These are phyloP conservation scores for Nesogale talazaci DNA, from an alignment of 2,113 vertebrate species.

Conservation along the genomic window DNA sequence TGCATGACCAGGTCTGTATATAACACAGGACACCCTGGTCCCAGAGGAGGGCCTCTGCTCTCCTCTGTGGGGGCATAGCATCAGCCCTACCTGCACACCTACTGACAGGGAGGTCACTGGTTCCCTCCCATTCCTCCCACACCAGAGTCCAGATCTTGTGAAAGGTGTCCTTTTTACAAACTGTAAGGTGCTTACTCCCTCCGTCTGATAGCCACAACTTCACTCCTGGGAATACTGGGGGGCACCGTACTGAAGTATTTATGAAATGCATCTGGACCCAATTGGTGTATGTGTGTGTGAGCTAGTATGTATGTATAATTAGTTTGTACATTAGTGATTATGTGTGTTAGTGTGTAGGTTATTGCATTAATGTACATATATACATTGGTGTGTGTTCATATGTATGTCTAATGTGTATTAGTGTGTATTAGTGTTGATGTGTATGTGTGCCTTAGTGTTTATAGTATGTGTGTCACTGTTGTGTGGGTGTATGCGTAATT, in stretches of 20 bases:
- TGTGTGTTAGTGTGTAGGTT: neutral
- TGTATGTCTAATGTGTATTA: neutral
- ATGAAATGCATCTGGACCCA: neutral
- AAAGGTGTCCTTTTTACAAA: neutral
- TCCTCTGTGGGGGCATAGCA: conserved; percentile 9
- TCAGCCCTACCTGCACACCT: neutral
- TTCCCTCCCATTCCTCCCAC: neutral
- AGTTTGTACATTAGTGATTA: neutral
- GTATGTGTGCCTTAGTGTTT: neutral
- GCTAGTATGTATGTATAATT: neutral
- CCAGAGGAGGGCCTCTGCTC: neutral
- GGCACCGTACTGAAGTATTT: neutral
- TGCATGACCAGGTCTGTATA: conserved; percentile 60
- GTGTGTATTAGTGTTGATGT: neutral
- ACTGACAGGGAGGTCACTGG: conserved; percentile 41
- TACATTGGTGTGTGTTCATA: neutral
- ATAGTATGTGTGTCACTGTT: no score
- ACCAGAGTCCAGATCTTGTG: neutral
- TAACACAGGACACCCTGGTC: conserved; percentile 65
- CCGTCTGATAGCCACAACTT: neutral
- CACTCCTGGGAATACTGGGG: neutral
- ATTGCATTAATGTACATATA: neutral
- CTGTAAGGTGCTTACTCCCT: neutral
- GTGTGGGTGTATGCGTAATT: no score
- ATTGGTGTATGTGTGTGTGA: neutral